A percentile compares a stretch with the other conserved stretches of the same genome.
Conservation (phyloP, 2,113 vertebrate genomes). For the Gasterosteus aculeatus region DNA sequence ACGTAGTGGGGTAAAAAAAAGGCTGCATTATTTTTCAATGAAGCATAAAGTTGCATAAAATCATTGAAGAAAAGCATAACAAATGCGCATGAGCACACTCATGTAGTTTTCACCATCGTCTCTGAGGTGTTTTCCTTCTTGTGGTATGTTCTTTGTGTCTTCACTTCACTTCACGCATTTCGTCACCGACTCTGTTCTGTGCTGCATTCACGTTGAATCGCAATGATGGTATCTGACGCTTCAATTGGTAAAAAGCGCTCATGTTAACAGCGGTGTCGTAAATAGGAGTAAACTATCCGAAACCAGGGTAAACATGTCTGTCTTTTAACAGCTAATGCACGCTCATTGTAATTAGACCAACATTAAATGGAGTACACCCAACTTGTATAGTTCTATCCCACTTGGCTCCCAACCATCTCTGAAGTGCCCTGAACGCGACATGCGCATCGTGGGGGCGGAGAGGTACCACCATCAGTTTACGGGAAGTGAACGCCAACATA, state of each 20-base stretch:
- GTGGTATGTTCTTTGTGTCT: background rate
- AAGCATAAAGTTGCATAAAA: background rate
- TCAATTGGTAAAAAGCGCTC: background rate
- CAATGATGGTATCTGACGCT: rapidly evolving
- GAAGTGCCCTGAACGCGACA: background rate
- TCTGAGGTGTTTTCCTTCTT: background rate
- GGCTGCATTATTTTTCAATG: background rate
- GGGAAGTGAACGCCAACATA: background rate
- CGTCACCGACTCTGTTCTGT: background rate
- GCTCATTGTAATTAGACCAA: background rate
- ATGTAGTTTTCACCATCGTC: background rate
- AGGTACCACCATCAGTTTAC: conserved; percentile 1
- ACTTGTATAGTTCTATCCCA: background rate
- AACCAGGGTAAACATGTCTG: background rate
- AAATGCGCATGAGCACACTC: background rate
- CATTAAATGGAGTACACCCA: background rate
- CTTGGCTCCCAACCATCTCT: background rate
- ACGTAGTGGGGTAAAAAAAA: background rate
- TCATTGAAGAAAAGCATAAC: background rate
- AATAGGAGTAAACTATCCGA: background rate
- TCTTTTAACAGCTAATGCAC: background rate
- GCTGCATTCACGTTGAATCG: background rate
- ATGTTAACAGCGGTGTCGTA: background rate
- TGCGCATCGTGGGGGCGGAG: conserved; percentile 19
- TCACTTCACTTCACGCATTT: background rate